Base-by-base conservation (phyloP, 2,797 vertebrate genomes). In the Labroides dimidiatus region DNA sequence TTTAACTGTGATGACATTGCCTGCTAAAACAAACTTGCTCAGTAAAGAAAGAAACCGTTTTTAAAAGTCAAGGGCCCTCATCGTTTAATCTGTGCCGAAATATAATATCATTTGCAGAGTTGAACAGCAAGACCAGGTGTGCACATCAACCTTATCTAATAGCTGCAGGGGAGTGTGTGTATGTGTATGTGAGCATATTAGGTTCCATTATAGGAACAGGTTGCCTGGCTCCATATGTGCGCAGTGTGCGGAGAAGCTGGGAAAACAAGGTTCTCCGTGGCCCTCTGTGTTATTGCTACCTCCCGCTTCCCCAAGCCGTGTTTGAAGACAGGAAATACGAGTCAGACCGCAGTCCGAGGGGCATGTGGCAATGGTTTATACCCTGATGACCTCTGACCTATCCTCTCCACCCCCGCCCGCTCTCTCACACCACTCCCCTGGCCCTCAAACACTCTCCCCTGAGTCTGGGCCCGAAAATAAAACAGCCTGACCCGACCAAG, bases 311-410 rank as follows among this genome's bases (percentile, higher is more conserved):
- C 76, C 45, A 61, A 76, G 87, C 77, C 57, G 84, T 88, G 94
- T 95, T 96, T 96, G 93, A 93, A 93, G 93, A 92, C 93, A 96
- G 95, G 95, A 97, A 97, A 96, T 96, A 95, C 90, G 95, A 96
- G 94, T 86, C 93, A 95, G 92, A 90, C 94, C 93, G 89, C 91
- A 91, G 93, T 95, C 93, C 92, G 86, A 86, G 91, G 91, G 90
- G 91, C 94, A 94, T 96, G 93, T 96, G 95, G 96, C 93, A 96
- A 93, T 94, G 90, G 93, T 97, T 97, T 95, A 95, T 92, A 84
- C 89, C 90, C 87, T 62, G 75, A 62, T 55, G 71, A 94, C 88
- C 91, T 88, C 71, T 92, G 89, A 92, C 93, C 91, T 90, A 5
- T 67, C 87, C 91, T 80, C 78, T 83, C 80, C 91, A 82, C 85